phyloP scores from a whole-genome alignment of 2,888 invertebrate species.

The Selenia dentaria region DNA sequence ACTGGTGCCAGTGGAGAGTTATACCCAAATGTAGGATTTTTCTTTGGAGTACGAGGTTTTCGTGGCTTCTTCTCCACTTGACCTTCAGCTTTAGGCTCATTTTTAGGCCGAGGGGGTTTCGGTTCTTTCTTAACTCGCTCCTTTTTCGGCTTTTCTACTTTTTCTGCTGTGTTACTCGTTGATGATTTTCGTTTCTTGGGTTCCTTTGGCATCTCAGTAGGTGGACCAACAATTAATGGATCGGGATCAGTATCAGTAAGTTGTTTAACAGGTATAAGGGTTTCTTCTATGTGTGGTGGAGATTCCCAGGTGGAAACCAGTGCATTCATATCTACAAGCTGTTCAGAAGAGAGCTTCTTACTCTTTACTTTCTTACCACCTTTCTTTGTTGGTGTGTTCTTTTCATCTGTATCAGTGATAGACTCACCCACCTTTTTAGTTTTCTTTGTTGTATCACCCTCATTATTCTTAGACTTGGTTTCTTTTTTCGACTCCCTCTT shows the following conservation, averaged over 20 bases:
- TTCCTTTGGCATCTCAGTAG: conserved; percentile 38
- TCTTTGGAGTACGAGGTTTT: conserved; percentile 64
- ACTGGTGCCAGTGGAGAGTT: conserved; percentile 61
- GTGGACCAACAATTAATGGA: conserved; percentile 11
- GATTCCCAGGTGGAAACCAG: conserved; percentile 69
- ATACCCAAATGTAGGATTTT: conserved; percentile 51
- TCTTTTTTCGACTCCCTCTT: conserved; percentile 57
- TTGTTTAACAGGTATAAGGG: conserved; percentile 40
- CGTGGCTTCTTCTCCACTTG: conserved; percentile 62
- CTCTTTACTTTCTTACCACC: conserved; percentile 50
- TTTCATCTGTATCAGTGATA: conserved; percentile 22
- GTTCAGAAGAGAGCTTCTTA: conserved; percentile 64
- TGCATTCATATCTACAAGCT: conserved; percentile 63
- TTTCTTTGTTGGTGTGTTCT: conserved; percentile 38
- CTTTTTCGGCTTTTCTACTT: conserved; percentile 52
- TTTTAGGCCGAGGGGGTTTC: conserved; percentile 36
- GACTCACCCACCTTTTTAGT: conserved; percentile 23
- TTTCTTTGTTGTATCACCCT: conserved; percentile 26
- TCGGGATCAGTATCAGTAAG: conserved; percentile 19
- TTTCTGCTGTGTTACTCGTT: conserved; percentile 37
- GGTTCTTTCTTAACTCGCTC: conserved; percentile 50
- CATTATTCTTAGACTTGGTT: conserved; percentile 29
- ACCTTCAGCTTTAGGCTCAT: conserved; percentile 36
- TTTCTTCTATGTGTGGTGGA: conserved; percentile 56
- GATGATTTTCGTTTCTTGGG: conserved; percentile 60